phyloP scores from a whole-genome alignment of 2,113 vertebrate species.

The Sinocyclocheilus anshuiensis region DNA sequence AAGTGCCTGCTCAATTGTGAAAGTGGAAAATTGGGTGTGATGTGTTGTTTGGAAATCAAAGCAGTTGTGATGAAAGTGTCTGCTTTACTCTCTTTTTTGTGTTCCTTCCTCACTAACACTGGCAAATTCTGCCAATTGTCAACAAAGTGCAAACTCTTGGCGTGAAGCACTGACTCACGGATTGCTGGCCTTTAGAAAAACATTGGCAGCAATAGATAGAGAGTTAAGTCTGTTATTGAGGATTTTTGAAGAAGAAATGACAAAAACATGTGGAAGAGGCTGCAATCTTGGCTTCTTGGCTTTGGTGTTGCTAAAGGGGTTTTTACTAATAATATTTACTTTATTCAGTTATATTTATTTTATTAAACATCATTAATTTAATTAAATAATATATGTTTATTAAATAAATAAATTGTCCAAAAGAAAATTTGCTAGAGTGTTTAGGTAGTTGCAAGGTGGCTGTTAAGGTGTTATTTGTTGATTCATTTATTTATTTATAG shows the following conservation, averaged over 20 bases:
- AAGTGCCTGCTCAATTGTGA: slow-evolving; percentile 56
- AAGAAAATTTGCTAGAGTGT: too few relatives aligned
- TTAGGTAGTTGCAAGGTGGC: too few relatives aligned
- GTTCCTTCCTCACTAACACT: slow-evolving; percentile 15
- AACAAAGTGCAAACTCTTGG: slow-evolving; percentile 39
- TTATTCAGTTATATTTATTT: too few relatives aligned
- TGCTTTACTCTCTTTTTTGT: slow-evolving; percentile 27
- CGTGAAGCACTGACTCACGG: slow-evolving; percentile 46
- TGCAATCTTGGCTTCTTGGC: background rate
- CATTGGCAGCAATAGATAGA: slow-evolving; percentile 22
- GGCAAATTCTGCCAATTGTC: slow-evolving; percentile 53
- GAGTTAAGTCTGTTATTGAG: slow-evolving; percentile 36
- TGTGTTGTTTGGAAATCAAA: slow-evolving; percentile 60
- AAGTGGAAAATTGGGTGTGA: slow-evolving; percentile 60
- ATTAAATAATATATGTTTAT: too few relatives aligned
- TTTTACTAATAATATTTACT: too few relatives aligned
- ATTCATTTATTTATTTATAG: too few relatives aligned
- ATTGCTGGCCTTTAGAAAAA: slow-evolving; percentile 43
- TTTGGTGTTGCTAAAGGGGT: background rate
- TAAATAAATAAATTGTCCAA: too few relatives aligned
- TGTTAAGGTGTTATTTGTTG: too few relatives aligned
- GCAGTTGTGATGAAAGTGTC: slow-evolving; percentile 39
- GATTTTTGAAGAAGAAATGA: background rate
- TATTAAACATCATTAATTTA: too few relatives aligned
- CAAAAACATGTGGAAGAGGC: background rate